Base-by-base conservation (phyloP, 2,888 invertebrate species). In the Sinhomidia bicolor region DNA sequence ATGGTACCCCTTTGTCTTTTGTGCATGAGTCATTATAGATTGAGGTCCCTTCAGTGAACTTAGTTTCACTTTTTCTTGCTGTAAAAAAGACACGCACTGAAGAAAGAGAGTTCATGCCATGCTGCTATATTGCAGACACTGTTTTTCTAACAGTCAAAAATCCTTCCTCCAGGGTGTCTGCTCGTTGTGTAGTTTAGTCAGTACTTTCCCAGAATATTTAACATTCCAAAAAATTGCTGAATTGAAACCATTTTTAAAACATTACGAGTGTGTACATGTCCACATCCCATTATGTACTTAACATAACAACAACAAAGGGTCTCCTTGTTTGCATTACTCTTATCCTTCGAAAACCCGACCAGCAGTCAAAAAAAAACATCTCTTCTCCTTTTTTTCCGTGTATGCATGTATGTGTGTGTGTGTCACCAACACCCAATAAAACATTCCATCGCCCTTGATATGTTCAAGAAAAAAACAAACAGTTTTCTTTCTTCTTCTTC, bases 381-480 rank as follows among this genome's bases (percentile, higher is more conserved):
- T 57, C 32, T 36, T 54, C 57, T 78, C 12, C 10, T 32, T 10
- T 32, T 10, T 29, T 71, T 54, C 78, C 26, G 3, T 57, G 32
- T 32, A 17, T n/a, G n/a, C n/a, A n/a, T n/a, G n/a, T n/a, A n/a
- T 47, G 47, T 26, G 26, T 74, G 57, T 57, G n/a, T 57, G 78
- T 78, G 78, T 78, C 78, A 57, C 76, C 76, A 51, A 32, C 76
- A 76, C 78, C 78, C 54, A 78, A 78, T 57, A 78, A 78, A 78
- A 78, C 54, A 57, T 78, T 51, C 54, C 32, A 57, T 54, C 78
- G 23, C 57, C 78, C 57, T 51, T 32, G 29, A 6, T 51, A 74
- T 44, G 44, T 44, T 20, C 54, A 47, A 3, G 23, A 76, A 51
- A 41, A 78, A 78, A 78, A 32, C 57, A 78, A 78, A 78, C 32